phyloP scores from a whole-genome alignment of 2,797 vertebrate species.

The Anguilla marmorata region DNA sequence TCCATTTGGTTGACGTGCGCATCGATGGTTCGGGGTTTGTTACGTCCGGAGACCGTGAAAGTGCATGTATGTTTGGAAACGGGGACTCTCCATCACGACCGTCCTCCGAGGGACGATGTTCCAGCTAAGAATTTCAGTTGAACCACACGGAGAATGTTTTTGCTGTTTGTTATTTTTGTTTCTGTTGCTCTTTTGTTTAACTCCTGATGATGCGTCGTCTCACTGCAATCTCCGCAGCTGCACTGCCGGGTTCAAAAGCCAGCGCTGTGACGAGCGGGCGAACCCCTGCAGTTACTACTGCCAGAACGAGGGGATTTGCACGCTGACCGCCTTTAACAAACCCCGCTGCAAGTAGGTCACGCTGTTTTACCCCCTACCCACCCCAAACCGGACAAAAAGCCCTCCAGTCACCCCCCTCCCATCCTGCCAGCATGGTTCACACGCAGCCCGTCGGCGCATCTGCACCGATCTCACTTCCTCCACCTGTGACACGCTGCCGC shows the following conservation, averaged over 20 bases:
- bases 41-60: not conserved
- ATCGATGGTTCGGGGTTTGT: not conserved
- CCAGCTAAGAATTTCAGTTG: not conserved
- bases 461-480: constrained; percentile 30
- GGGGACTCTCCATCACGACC: not conserved
- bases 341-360: constrained; percentile 99
- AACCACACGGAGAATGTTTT: not conserved
- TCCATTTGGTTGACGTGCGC: not conserved
- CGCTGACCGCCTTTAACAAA: constrained; percentile 99
- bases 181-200: constrained; percentile 20
- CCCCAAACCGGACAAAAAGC: constrained; percentile 34
- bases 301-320: constrained; percentile 99
- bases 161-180: not conserved
- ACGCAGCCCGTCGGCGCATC: constrained; percentile 27
- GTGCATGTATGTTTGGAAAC: not conserved
- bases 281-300: constrained; percentile 99
- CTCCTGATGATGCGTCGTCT: constrained; percentile 23
- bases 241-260: constrained; percentile 99
- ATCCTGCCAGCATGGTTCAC: constrained; percentile 15
- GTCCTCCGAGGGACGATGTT: constrained; percentile 26
- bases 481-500: constrained; percentile 28
- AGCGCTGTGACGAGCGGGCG: constrained; percentile 99
- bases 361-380: constrained; percentile 52
- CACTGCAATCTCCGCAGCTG: constrained; percentile 91
- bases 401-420: constrained; percentile 30